Base-by-base conservation (phyloP, 2,797 vertebrate species). In the Chelidonichthys spinosus region DNA sequence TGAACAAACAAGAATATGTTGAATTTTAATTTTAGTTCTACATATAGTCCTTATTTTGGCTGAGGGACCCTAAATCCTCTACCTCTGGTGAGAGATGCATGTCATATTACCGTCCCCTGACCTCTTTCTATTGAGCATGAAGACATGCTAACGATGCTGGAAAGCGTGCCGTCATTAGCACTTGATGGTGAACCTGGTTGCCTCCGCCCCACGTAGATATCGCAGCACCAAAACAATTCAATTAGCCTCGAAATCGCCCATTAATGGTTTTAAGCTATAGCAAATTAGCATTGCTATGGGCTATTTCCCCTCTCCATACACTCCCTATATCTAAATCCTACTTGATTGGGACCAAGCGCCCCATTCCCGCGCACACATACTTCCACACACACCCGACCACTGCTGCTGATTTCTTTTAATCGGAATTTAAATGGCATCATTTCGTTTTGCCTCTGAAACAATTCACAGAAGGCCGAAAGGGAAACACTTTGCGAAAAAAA, bases 391-490 rank as follows among this genome's bases (percentile, higher is more conserved):
- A 78, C 60, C 33, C 35, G 7, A 66, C 80, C 80, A 76, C 74
- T 76, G 50, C 32, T 55, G 49, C 17, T 55, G 63, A 82, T 77
- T 81, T 86, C 73, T 82, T 86, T 87, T 87, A 89, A 90, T 92
- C 86, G 84, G 77, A 90, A 92, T 93, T 90, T 85, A 90, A 93
- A 91, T 92, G 56, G 88, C 85, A 90, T 93, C 47, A 92, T 91
- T 92, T 90, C 82, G 82, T 90, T 25, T 86, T 71, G 76, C 73
- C 71, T 79, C 78, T 74, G 74, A 88, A 90, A 89, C 83, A 89
- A 90, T 85, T 59, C 74, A 55, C 69, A 59, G 15, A 67, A 59
- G 65, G 79, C 81, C 59, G 73, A 87, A 55, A 64, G 25, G 35
- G 64, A 84, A 88, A 73, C 33, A 6, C 64, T 25, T 25, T 46